A percentile compares a stretch with the other conserved stretches of the same genome.
Conservation (phyloP, 2,797 vertebrate genomes). For the Mus minutoides region DNA sequence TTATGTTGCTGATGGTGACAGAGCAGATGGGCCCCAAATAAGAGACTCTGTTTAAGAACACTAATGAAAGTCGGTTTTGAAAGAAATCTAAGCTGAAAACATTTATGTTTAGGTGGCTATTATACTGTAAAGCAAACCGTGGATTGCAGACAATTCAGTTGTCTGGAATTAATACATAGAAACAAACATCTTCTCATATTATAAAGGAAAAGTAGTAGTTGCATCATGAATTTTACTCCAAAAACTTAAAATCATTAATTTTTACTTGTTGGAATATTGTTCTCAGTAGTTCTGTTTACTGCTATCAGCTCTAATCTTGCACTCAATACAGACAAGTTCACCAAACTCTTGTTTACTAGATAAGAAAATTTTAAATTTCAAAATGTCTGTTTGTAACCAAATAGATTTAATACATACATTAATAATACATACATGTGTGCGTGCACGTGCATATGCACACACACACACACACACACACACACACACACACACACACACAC, state of each 20-base stretch:
- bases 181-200: neutral
- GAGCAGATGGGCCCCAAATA: neutral
- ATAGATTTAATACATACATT: neutral
- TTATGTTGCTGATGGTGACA: neutral
- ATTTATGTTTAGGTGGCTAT: neutral
- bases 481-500: neutral
- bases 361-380: neutral
- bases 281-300: neutral
- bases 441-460: too few relatives aligned
- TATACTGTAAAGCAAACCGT: neutral
- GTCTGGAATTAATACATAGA: conserved; percentile 12
- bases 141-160: neutral
- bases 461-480: too few relatives aligned
- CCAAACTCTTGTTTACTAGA: neutral
- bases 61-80: too few relatives aligned
- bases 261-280: neutral
- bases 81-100: too few relatives aligned
- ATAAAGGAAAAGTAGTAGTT: neutral
- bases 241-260: conserved; percentile 9
- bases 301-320: neutral
- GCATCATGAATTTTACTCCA: neutral
- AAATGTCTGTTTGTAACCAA: neutral
- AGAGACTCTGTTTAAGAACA: too few relatives aligned
- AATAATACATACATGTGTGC: too few relatives aligned
- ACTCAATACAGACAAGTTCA: neutral